phyloP scores from a whole-genome alignment of 2,888 invertebrate genomes.

The Lucinisca nassula region DNA sequence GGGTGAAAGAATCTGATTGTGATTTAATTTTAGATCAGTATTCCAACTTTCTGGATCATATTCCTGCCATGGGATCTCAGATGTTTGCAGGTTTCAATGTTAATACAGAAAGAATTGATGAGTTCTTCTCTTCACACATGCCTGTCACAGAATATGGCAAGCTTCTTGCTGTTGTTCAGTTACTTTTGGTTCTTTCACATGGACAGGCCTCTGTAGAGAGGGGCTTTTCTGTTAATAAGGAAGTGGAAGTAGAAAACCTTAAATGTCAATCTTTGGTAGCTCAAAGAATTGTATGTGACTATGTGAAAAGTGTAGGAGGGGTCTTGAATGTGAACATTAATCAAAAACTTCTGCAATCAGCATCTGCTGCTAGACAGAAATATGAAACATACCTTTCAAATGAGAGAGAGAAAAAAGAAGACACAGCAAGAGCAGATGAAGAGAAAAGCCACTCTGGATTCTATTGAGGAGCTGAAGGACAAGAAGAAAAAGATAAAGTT shows the following conservation, averaged over 20 bases:
- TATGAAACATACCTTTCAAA: conserved; percentile 40
- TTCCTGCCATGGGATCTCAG: conserved; percentile 23
- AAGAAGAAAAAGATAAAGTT: conserved; percentile 19
- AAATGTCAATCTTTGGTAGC: conserved; percentile 60
- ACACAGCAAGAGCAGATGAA: conserved; percentile 18
- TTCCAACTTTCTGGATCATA: conserved; percentile 15
- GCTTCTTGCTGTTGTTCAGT: conserved; percentile 21
- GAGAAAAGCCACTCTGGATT: conserved; percentile 26
- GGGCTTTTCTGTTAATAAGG: conserved; percentile 75
- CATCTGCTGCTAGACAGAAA: conserved; percentile 39
- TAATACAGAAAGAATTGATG: conserved; percentile 32
- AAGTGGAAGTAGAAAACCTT: conserved; percentile 66
- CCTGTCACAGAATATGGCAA: background rate
- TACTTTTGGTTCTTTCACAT: conserved; percentile 70
- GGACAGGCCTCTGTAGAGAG: conserved; percentile 74
- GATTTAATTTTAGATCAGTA: conserved; percentile 24
- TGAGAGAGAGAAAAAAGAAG: conserved; percentile 16
- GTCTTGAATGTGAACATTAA: conserved; percentile 46
- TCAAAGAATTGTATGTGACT: conserved; percentile 63
- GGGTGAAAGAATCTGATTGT: conserved; percentile 34
- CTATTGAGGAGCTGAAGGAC: conserved; percentile 28
- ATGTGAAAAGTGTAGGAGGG: conserved; percentile 54
- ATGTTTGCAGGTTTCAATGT: conserved; percentile 38
- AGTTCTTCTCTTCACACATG: conserved; percentile 38
- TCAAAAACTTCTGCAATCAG: conserved; percentile 25